Percentiles rank a stretch among this genome's conserved stretches.
phyloP scores from a whole-genome alignment of 2,797 vertebrate species.

The Bucorvus abyssinicus region DNA sequence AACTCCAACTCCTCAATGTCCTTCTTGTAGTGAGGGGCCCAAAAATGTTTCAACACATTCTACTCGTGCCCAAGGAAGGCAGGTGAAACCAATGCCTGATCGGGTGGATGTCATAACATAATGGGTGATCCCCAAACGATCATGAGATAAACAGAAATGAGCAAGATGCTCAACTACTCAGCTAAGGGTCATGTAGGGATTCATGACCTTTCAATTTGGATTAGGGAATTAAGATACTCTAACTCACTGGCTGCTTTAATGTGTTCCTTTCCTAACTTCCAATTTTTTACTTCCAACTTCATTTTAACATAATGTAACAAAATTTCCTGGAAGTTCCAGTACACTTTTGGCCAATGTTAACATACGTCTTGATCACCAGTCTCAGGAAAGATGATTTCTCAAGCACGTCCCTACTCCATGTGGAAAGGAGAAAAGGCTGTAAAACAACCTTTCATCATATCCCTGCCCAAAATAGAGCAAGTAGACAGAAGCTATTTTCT shows the following conservation, averaged over 20 bases:
- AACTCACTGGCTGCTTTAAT: neutral
- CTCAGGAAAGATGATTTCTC: no score
- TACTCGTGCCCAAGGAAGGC: neutral
- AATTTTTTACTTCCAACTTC: neutral
- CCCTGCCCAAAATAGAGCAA: neutral
- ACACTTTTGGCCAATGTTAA: neutral
- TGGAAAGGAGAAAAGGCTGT: neutral
- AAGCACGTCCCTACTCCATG: neutral
- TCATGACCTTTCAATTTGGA: neutral
- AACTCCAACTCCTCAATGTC: no score
- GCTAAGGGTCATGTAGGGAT: neutral
- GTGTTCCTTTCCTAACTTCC: neutral
- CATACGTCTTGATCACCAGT: no score
- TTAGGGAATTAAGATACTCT: neutral
- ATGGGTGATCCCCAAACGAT: accelerated
- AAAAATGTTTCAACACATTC: no score
- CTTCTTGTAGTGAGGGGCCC: no score
- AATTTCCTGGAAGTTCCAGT: neutral
- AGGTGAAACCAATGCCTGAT: neutral
- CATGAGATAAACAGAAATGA: neutral
- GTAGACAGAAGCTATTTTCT: neutral
- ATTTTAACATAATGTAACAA: neutral
- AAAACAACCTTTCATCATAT: neutral
- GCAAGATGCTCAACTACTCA: neutral
- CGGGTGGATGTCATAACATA: neutral